These are phyloP conservation scores for Orchestes rusci DNA, from an alignment of 2,888 invertebrate species.

Conservation along the genomic window DNA sequence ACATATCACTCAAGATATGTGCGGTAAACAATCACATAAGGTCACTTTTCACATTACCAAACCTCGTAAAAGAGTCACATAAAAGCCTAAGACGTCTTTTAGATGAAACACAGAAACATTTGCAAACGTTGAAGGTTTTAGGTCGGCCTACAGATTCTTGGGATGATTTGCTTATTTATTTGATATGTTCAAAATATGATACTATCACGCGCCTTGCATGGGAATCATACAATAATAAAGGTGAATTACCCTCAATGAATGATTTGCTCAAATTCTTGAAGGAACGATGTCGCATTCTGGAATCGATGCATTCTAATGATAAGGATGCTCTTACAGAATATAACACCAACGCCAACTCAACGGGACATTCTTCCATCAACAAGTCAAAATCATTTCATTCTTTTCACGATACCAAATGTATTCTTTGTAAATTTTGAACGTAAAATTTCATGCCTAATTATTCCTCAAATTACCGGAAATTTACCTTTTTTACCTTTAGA, in stretches of 20 bases:
- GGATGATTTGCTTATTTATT: conserved; percentile 14
- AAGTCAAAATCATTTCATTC: conserved; percentile 1
- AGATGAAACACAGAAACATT: too few species aligned
- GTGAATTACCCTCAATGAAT: too few species aligned
- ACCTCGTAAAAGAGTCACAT: too few species aligned
- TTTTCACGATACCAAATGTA: conserved; percentile 2
- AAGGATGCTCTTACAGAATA: too few species aligned
- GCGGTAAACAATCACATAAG: conserved; percentile 16
- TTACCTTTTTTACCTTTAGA: conserved; percentile 9
- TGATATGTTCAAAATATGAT: conserved; percentile 10
- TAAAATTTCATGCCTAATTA: background rate
- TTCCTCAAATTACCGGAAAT: conserved; percentile 12
- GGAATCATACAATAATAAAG: background rate
- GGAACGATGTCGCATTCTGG: too few species aligned
- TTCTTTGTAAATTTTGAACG: conserved; percentile 4
- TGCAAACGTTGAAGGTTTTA: too few species aligned
- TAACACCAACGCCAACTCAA: background rate
- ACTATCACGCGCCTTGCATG: conserved; percentile 10
- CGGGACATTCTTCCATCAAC: too few species aligned
- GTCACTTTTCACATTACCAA: too few species aligned
- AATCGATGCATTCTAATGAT: conserved; percentile 4
- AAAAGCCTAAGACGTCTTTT: too few species aligned
- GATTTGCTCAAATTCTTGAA: too few species aligned
- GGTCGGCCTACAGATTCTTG: too few species aligned
- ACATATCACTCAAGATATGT: conserved; percentile 16